These are phyloP conservation scores for Malthinus seriepunctatus DNA, from an alignment of 2,888 invertebrate species.

Conservation along the genomic window DNA sequence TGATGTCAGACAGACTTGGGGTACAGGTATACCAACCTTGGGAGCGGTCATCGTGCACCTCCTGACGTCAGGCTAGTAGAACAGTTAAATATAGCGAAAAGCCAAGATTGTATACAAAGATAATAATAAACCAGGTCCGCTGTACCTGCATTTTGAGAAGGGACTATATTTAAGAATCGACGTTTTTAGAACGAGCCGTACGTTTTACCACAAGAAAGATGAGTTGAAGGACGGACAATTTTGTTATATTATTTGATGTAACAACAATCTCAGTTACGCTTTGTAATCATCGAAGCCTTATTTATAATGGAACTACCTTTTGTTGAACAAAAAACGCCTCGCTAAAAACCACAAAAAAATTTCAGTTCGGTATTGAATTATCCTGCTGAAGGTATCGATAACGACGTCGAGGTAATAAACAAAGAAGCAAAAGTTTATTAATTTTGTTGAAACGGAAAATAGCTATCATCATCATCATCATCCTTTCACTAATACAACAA, in stretches of 20 bases:
- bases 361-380: neutral
- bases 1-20: conserved; percentile 40
- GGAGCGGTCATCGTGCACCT: conserved; percentile 46
- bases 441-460: conserved; percentile 31
- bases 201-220: conserved; percentile 31
- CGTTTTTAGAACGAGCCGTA: conserved; percentile 40
- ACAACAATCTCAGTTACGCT: conserved; percentile 32
- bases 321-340: too few species aligned
- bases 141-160: conserved; percentile 39
- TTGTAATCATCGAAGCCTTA: conserved; percentile 4
- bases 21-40: conserved; percentile 47
- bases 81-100: conserved; percentile 2
- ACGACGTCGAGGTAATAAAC: neutral
- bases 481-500: conserved; percentile 37
- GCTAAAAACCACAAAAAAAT: neutral
- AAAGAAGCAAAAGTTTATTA: conserved; percentile 4
- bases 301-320: neutral
- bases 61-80: conserved; percentile 26
- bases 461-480: conserved; percentile 28
- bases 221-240: conserved; percentile 42
- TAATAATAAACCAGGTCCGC: conserved; percentile 25
- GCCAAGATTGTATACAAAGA: conserved; percentile 4
- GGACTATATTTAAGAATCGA: conserved; percentile 39
- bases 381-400: neutral
- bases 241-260: conserved; percentile 35